phyloP scores from a whole-genome alignment of 2,888 invertebrate genomes.

The Pachydiplax longipennis region DNA sequence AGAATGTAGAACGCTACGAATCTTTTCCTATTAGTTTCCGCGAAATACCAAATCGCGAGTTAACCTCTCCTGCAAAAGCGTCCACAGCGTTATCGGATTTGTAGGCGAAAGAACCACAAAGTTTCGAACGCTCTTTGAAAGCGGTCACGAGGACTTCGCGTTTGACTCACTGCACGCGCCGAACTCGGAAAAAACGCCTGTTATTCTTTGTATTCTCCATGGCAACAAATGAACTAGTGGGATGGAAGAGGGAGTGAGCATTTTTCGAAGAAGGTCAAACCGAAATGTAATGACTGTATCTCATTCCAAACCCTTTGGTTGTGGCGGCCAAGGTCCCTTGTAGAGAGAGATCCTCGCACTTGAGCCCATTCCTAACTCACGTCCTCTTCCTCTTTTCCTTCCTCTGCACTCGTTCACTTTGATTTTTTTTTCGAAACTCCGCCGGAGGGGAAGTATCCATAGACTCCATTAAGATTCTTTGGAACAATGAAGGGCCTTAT shows the following conservation, averaged over 20 bases:
- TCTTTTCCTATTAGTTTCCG: too few relatives aligned
- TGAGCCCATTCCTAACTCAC: background rate
- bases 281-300: background rate
- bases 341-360: background rate
- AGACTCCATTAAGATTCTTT: slow-evolving; percentile 12
- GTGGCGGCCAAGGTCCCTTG: background rate
- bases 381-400: background rate
- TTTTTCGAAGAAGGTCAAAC: background rate
- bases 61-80: background rate
- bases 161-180: too few relatives aligned
- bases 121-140: background rate
- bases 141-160: background rate
- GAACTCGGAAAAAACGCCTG: background rate
- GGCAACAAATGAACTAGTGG: background rate
- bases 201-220: background rate
- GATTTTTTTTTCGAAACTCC: background rate
- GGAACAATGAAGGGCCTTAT: slow-evolving; percentile 30
- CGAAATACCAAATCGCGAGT: too few relatives aligned
- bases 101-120: too few relatives aligned
- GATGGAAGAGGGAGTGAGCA: background rate
- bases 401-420: background rate
- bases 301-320: background rate
- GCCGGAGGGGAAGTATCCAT: background rate
- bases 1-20: too few relatives aligned
- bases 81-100: background rate